Percentiles rank a stretch among this genome's conserved stretches.
Conservation (phyloP, 1,140 invertebrate genomes). For the Leptopilina clavipes region DNA sequence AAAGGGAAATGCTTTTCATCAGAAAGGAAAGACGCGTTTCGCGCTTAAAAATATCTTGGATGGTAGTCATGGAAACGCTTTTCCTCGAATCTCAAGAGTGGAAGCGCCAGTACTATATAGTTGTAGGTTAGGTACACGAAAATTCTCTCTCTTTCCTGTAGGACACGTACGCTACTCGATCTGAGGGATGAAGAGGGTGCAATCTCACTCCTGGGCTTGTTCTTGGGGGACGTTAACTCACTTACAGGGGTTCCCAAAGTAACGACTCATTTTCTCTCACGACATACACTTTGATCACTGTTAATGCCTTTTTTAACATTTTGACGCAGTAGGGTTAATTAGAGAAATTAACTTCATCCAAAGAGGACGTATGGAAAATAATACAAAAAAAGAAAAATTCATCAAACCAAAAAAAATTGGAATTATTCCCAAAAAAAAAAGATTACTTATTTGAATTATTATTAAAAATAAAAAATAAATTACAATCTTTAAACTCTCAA, state of each 20-base stretch:
- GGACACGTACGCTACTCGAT: not conserved
- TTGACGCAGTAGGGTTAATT: not conserved
- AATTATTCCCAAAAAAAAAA: too few species aligned
- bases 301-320: not conserved
- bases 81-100: constrained; percentile 20
- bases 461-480: too few species aligned
- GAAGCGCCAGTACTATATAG: not conserved
- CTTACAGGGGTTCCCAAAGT: constrained; percentile 27
- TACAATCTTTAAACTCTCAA: too few species aligned
- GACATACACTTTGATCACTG: not conserved
- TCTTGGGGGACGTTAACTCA: constrained; percentile 22
- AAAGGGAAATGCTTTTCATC: not conserved
- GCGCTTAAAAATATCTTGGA: constrained; percentile 26
- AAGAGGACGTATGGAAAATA: too few species aligned
- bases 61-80: constrained; percentile 19
- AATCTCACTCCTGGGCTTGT: constrained; percentile 1
- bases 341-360: too few species aligned
- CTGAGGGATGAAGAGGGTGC: constrained; percentile 21
- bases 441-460: too few species aligned
- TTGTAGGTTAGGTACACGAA: constrained; percentile 19
- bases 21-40: not conserved
- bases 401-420: too few species aligned
- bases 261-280: constrained; percentile 7
- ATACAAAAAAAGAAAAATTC: too few species aligned
- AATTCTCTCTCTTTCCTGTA: constrained; percentile 13